Conservation (phyloP, 2,888 invertebrate genomes). For the Sinelater perroti region DNA sequence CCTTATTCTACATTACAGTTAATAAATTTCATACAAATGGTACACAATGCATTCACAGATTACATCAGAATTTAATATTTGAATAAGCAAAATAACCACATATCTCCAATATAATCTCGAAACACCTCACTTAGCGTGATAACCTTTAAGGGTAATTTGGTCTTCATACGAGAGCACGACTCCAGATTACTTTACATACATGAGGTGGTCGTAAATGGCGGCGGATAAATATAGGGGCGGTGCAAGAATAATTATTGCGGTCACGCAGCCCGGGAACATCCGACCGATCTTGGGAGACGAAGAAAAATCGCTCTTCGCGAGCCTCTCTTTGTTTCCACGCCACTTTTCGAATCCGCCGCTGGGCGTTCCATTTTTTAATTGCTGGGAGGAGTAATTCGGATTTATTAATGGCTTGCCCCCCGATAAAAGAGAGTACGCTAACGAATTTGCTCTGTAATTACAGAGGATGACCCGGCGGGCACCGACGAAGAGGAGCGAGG, state of each 20-base stretch:
- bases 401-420: constrained; percentile 5
- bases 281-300: background rate
- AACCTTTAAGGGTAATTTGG: background rate
- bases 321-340: background rate
- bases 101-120: no score
- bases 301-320: background rate
- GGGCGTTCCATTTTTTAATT: constrained; percentile 13
- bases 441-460: constrained; percentile 8
- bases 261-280: background rate
- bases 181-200: no score
- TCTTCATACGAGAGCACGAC: no score
- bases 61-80: no score
- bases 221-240: background rate
- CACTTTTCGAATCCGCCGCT: background rate
- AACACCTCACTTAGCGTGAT: no score
- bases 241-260: background rate
- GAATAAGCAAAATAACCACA: no score
- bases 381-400: constrained; percentile 14
- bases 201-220: no score
- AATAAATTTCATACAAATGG: no score
- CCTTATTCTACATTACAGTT: no score
- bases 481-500: background rate
- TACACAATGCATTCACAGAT: no score
- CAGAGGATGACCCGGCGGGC: background rate
- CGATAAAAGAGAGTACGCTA: constrained; percentile 4